Evolutionary conservation across 1,140 invertebrate genomes (phyloP).

Genomic region (Thaumatotibia leucotreta): DNA sequence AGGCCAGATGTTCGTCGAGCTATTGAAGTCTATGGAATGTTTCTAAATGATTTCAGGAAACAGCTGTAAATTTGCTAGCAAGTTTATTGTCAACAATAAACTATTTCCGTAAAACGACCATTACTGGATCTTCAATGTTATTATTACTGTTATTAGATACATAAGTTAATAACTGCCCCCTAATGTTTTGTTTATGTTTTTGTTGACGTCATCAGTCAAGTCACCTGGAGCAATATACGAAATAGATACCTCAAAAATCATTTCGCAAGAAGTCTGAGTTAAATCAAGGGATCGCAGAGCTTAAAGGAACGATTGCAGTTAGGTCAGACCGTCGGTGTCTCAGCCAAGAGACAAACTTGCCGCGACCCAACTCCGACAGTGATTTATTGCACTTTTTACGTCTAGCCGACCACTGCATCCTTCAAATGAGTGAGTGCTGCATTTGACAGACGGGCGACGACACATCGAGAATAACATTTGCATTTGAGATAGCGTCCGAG

Average conservation of each 20-base stretch:
- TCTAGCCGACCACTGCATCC: constrained; percentile 32
- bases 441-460: constrained; percentile 13
- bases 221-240: neutral
- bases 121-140: neutral
- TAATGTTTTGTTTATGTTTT: constrained; percentile 45
- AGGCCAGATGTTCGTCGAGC: neutral
- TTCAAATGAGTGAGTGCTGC: constrained; percentile 34
- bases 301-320: constrained; percentile 18
- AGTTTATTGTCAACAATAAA: neutral
- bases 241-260: neutral
- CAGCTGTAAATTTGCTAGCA: neutral
- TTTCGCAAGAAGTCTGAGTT: constrained; percentile 11
- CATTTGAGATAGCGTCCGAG: constrained; percentile 18
- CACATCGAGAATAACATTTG: constrained; percentile 18
- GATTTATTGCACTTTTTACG: constrained; percentile 50
- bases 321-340: constrained; percentile 23
- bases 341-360: constrained; percentile 40
- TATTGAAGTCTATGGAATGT: neutral
- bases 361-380: constrained; percentile 33
- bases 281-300: constrained; percentile 15
- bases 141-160: constrained; percentile 1
- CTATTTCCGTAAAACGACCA: neutral
- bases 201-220: constrained; percentile 22
- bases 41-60: neutral
- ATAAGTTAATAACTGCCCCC: neutral